Base-by-base conservation (phyloP, 2,888 invertebrate genomes). In the Tinea semifulvella region DNA sequence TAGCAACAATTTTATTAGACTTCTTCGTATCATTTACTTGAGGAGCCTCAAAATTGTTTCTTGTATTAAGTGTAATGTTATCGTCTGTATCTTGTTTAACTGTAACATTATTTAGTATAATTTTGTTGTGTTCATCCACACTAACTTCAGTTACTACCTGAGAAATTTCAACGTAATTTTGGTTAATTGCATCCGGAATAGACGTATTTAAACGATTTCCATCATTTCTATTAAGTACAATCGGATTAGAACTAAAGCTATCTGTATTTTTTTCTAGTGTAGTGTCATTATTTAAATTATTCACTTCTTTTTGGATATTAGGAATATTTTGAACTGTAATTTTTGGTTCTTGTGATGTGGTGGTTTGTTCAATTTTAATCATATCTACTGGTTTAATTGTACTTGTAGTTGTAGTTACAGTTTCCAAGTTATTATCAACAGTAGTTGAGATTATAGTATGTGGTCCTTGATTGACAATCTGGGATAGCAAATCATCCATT, bases 401-500 rank as follows among this genome's bases (percentile, higher is more conserved):
- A 42, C 50, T 52, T 46, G 62, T 59, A 6, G 61, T 61, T n/a
- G 63, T 31, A 31, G 31, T 31, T n/a, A 14, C 14, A 6, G 11
- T 11, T 7, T 31, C 31, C 61, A 28, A 11, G 10, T 45, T 7
- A 17, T 19, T 45, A 13, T 19, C 14, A 7, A 10, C 18, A 36
- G 18, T 18, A 18, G 36, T 36, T 18, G 36, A 36, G 16, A 18
- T 17, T 38, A 65, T 58, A 7, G 63, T 50, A 48, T 68, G 61
- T 1, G 68, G 68, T 14, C 55, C 57, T 53, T 66, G 58, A 53
- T 77, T 63, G 3, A 71, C 75, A 45, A 82, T 66, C 61, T 82
- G 82, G n/a, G 74, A 80, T n/a, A 82, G 27, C 52, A 82, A 60
- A 56, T 81, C 77, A 45, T 62, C 75, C 70, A 82, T 77, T 2